Conservation (phyloP, 2,113 vertebrate genomes). For the Trichomycterus rosablanca region DNA sequence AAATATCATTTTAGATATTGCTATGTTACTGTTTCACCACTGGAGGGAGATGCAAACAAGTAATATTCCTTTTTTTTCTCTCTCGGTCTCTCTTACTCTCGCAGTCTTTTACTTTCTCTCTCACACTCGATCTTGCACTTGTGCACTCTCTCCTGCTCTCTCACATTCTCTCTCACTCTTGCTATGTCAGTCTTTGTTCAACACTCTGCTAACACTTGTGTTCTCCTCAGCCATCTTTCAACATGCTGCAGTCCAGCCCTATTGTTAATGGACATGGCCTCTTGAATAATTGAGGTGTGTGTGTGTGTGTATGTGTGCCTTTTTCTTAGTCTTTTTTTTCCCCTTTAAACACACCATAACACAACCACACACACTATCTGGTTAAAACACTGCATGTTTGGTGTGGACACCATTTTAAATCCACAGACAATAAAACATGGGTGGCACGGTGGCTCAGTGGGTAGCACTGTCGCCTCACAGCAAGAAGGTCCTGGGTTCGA, state of each 20-base stretch:
- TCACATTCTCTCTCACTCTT: conserved; percentile 26
- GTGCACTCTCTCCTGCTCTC: conserved; percentile 1
- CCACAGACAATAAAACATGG: too few species aligned
- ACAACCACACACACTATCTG: not conserved
- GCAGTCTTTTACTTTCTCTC: not conserved
- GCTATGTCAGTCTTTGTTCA: conserved; percentile 15
- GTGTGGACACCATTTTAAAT: too few species aligned
- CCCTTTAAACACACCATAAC: not conserved
- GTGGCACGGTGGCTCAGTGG: too few species aligned
- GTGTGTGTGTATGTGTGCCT: conserved; percentile 13
- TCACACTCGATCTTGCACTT: not conserved
- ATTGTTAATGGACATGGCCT: conserved; percentile 63
- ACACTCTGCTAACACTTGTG: conserved; percentile 17
- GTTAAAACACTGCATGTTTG: too few species aligned
- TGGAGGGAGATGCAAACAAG: conserved; percentile 11
- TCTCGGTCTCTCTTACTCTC: not conserved
- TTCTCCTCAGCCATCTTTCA: conserved; percentile 34
- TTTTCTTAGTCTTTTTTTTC: conserved; percentile 44
- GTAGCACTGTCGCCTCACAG: too few species aligned
- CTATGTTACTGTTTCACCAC: conserved; percentile 20
- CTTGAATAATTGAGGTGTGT: conserved; percentile 63
- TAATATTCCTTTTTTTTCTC: not conserved
- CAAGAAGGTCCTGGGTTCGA: too few species aligned
- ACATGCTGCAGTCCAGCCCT: conserved; percentile 48
- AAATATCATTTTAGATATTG: too few species aligned